These are phyloP conservation scores for Mermis nigrescens DNA, from an alignment of 2,888 invertebrate genomes.

Conservation along the genomic window DNA sequence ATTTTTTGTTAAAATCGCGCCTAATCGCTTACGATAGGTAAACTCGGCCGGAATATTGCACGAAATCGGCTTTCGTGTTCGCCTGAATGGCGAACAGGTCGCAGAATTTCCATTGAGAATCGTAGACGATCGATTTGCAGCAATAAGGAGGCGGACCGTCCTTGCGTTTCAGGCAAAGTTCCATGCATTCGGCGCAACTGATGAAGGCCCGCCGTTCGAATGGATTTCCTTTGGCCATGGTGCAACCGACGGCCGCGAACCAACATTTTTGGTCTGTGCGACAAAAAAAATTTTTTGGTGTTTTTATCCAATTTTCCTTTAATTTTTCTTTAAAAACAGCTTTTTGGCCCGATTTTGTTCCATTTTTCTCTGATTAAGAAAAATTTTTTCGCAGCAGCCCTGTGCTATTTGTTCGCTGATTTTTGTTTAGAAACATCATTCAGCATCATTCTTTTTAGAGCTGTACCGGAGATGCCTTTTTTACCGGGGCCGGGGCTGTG, in stretches of 20 bases:
- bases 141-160: not conserved
- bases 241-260: not conserved
- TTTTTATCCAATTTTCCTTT: too few species aligned
- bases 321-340: too few species aligned
- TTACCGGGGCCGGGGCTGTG: too few species aligned
- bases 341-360: too few species aligned
- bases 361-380: too few species aligned
- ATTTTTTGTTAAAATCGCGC: too few species aligned
- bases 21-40: not conserved
- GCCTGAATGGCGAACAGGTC: slow-evolving; percentile 1
- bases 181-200: not conserved
- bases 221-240: not conserved
- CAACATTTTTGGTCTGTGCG: not conserved
- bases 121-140: slow-evolving; percentile 4
- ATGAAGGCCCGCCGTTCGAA: not conserved
- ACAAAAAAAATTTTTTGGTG: not conserved
- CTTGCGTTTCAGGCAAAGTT: not conserved
- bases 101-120: not conserved
- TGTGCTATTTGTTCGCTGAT: too few species aligned
- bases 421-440: too few species aligned
- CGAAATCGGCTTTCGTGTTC: not conserved
- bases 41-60: not conserved
- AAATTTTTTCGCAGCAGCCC: too few species aligned
- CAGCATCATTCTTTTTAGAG: too few species aligned
- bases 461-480: too few species aligned